Percentiles rank a stretch among this genome's conserved stretches.
Evolutionary conservation across 2,797 vertebrate genomes (phyloP).

Genomic region (Microctenopoma lineatum): DNA sequence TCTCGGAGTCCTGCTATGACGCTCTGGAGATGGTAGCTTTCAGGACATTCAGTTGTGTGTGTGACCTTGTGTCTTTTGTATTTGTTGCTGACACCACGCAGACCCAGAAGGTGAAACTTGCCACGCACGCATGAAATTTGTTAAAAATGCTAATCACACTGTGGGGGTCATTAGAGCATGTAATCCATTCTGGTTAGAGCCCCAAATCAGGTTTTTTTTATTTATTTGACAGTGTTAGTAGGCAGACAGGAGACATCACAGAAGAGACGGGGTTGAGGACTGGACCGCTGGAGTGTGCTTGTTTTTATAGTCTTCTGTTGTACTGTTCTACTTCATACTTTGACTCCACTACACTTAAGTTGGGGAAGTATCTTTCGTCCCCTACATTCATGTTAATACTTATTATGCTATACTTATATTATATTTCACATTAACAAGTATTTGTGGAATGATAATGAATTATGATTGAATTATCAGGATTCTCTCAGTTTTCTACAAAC

Average conservation of each 20-base stretch:
- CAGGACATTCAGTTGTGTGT: slow-evolving; percentile 17
- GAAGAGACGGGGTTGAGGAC: too few species aligned
- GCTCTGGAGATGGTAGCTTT: slow-evolving; percentile 33
- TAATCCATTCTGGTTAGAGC: slow-evolving; percentile 33
- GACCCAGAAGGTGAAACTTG: slow-evolving; percentile 39
- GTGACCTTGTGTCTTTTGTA: slow-evolving; percentile 37
- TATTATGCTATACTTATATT: too few species aligned
- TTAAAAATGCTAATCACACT: slow-evolving; percentile 48
- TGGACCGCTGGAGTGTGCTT: neutral
- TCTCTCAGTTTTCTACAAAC: neutral
- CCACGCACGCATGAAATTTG: slow-evolving; percentile 46
- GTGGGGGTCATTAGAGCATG: slow-evolving; percentile 36
- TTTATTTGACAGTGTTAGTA: too few species aligned
- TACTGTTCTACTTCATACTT: too few species aligned
- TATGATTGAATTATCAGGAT: too few species aligned
- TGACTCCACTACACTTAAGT: too few species aligned
- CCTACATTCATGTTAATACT: too few species aligned
- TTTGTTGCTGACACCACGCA: neutral
- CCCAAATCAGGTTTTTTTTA: slow-evolving; percentile 14
- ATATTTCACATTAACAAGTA: too few species aligned
- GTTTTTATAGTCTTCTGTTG: neutral
- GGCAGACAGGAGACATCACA: too few species aligned
- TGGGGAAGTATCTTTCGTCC: too few species aligned
- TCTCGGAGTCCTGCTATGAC: neutral
- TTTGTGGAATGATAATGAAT: too few species aligned